Base-by-base conservation (phyloP, 2,113 vertebrate species). In the Numida meleagris region DNA sequence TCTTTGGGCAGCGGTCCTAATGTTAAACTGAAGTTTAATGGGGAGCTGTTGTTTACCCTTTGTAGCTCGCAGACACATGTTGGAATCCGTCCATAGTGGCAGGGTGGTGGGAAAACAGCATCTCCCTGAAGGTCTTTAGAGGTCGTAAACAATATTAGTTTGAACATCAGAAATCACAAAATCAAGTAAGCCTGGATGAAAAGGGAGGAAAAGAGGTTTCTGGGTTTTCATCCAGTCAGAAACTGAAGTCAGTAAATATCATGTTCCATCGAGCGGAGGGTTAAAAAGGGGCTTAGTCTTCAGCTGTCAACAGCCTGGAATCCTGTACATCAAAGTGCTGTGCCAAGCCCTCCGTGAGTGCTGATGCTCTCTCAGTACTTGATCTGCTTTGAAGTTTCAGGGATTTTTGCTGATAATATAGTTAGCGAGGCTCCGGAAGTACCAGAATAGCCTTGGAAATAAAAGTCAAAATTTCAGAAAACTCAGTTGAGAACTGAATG, bases 1-100 rank as follows among this genome's bases (percentile, higher is more conserved):
- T 98, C 98, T 98, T 97, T 96, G 96, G 96, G 97, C 97, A 96
- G 61, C 95, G 94, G 95, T 96, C 94, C 76, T 97, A 97, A 98
- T 97, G 97, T 96, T 97, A 95, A 97, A 96, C 96, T 97, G 85
- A 94, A 94, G 82, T 98, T 98, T 97, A 98, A 97, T 98, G 96
- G 96, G 95, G 95, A 97, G 86, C 92, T 96, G n/a, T 98, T 98
- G 98, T 98, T 98, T 98, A 73, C 72, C 57, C 67, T 93, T 94
- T 94, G 95, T 95, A 95, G 75, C 95, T 95, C 70, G 33, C 8
- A 48, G 92, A 45, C 24, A 5, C 87, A 43, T 55, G 31, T 63
- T 98, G 97, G 96, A 97, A 95, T 91, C 71, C 53, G 36, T 92
- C 92, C 71, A 45, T 42, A 53, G 72, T 2, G 24, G 11, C 45